Percentiles rank a stretch among this genome's conserved stretches.
phyloP scores from a whole-genome alignment of 2,888 invertebrate species.

The Formica aserva region DNA sequence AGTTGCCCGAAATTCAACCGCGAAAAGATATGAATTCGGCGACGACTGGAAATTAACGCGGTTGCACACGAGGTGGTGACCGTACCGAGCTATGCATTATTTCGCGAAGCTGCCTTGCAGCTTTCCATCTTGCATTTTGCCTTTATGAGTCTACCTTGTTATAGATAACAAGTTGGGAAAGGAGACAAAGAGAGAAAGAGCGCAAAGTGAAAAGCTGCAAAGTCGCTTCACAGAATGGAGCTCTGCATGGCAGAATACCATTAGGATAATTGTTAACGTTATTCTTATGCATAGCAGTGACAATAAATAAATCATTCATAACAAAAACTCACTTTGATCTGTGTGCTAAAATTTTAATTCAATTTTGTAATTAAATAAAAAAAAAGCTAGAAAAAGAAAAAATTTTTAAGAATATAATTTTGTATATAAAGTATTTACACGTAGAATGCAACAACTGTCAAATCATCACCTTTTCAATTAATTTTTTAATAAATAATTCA shows the following conservation, averaged over 20 bases:
- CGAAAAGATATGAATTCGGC: constrained; percentile 12
- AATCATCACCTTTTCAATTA: background rate
- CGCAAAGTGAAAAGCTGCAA: constrained; percentile 21
- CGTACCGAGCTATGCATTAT: constrained; percentile 31
- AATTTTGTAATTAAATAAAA: constrained; percentile 9
- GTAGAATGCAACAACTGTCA: background rate
- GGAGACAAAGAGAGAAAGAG: constrained; percentile 42
- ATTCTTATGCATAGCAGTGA: background rate
- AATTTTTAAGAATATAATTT: background rate
- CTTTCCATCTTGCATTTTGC: constrained; percentile 44
- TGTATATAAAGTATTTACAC: background rate
- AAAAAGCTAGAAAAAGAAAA: background rate
- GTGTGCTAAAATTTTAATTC: background rate
- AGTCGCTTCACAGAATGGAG: background rate
- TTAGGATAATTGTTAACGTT: constrained; percentile 36
- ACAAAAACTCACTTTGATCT: background rate
- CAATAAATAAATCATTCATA: constrained; percentile 27
- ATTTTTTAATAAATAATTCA: constrained; percentile 4
- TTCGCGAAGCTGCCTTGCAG: constrained; percentile 43
- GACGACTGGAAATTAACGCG: constrained; percentile 37
- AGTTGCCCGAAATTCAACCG: constrained; percentile 5
- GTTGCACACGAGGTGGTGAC: constrained; percentile 18
- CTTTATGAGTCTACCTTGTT: constrained; percentile 47
- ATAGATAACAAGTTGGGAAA: constrained; percentile 43
- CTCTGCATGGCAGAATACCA: background rate